phyloP scores from a whole-genome alignment of 2,888 invertebrate species.

The Erebia palarica region DNA sequence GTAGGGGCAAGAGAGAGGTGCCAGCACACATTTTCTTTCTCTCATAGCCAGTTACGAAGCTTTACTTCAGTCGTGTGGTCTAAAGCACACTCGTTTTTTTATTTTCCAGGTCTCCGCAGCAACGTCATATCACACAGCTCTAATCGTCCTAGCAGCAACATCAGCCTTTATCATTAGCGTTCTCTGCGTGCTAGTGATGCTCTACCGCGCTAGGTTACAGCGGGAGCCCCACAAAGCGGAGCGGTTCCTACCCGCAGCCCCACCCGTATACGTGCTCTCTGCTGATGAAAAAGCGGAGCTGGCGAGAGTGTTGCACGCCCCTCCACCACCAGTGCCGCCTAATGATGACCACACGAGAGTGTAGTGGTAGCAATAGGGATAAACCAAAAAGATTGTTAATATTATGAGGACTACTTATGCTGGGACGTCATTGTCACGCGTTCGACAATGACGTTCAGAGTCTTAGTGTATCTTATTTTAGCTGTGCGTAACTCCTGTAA shows the following conservation, averaged over 20 bases:
- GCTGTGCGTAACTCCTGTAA: no score
- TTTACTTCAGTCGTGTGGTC: no score
- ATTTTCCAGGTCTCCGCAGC: conserved; percentile 79
- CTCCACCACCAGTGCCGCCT: conserved; percentile 61
- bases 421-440: neutral
- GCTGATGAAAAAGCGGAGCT: conserved; percentile 84
- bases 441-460: neutral
- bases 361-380: conserved; percentile 15
- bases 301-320: conserved; percentile 68
- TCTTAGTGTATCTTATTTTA: no score
- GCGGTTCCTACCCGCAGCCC: conserved; percentile 84
- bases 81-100: neutral
- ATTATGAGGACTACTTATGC: neutral
- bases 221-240: conserved; percentile 79
- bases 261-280: conserved; percentile 87
- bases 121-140: conserved; percentile 88
- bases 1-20: no score
- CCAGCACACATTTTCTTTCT: no score
- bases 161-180: conserved; percentile 91
- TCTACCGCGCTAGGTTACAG: conserved; percentile 84
- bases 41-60: no score
- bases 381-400: neutral
- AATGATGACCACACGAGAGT: conserved; percentile 54
- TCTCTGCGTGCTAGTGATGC: conserved; percentile 87
- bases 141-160: conserved; percentile 89